Conservation (phyloP, 2,888 invertebrate genomes). For the Ophion obscuratus region DNA sequence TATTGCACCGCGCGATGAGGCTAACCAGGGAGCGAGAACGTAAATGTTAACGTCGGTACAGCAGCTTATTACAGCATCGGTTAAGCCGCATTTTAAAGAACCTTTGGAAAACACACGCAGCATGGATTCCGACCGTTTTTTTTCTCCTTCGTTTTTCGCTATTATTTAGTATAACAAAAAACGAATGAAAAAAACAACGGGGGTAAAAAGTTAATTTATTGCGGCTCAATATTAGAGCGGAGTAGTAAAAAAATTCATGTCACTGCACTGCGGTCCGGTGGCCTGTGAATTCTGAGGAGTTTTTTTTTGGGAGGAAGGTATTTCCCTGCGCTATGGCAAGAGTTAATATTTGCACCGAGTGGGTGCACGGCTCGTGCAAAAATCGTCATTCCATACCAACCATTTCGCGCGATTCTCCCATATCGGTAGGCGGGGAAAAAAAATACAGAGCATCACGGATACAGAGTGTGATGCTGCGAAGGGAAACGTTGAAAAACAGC, state of each 20-base stretch:
- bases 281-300: neutral
- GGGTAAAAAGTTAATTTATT: neutral
- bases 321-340: neutral
- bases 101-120: constrained; percentile 17
- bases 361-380: neutral
- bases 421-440: neutral
- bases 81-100: constrained; percentile 27
- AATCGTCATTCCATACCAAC: neutral
- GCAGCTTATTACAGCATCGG: constrained; percentile 34
- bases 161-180: neutral
- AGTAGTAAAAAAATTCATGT: neutral
- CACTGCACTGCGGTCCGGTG: neutral
- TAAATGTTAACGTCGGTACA: constrained; percentile 41
- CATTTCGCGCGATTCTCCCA: too few species aligned
- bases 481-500: neutral
- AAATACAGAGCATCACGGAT: neutral
- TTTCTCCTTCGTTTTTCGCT: neutral
- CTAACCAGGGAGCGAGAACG: constrained; percentile 32
- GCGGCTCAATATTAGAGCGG: neutral
- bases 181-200: neutral
- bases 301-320: neutral
- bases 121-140: neutral
- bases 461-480: neutral
- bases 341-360: neutral
- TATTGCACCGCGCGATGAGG: constrained; percentile 37